Percentiles rank a stretch among this genome's conserved stretches.
Evolutionary conservation across 2,113 vertebrate species (phyloP).

Genomic region (Struthidea cinerea): DNA sequence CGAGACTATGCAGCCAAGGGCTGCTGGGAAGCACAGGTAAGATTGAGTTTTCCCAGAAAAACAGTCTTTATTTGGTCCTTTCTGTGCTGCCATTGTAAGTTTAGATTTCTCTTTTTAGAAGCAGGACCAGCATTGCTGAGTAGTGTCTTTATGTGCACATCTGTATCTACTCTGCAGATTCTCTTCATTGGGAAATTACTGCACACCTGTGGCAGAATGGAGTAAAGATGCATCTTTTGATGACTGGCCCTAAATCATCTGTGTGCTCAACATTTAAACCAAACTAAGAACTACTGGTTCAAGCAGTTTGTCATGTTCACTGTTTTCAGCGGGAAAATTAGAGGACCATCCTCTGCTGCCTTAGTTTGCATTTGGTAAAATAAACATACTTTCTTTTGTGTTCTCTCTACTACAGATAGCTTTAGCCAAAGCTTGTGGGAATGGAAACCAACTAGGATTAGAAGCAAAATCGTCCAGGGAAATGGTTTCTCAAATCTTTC

Average conservation of each 20-base stretch:
- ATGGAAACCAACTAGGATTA: constrained; percentile 80
- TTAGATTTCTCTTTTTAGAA: neutral
- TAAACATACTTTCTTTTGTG: neutral
- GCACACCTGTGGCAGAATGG: neutral
- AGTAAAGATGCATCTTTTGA: neutral
- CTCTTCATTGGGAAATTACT: neutral
- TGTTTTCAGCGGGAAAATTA: neutral
- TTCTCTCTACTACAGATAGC: constrained; percentile 68
- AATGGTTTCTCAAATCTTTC: constrained; percentile 85
- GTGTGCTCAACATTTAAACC: neutral
- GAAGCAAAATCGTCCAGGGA: constrained; percentile 78
- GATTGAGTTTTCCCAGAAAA: neutral
- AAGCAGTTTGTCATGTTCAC: neutral
- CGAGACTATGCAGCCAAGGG: constrained; percentile 91
- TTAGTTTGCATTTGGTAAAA: neutral
- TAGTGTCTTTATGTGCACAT: accelerated
- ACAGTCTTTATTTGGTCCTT: neutral
- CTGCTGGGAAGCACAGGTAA: constrained; percentile 97
- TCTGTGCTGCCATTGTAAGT: neutral
- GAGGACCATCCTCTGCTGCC: neutral
- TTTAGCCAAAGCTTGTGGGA: constrained; percentile 87
- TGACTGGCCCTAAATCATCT: neutral
- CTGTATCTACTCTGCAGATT: neutral
- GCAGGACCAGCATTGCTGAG: neutral
- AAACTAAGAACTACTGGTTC: neutral